Evolutionary conservation across 2,797 vertebrate genomes (phyloP), one percentile per base, ranked within the genome.

Genomic region (Melanotaenia maccullochi): DNA sequence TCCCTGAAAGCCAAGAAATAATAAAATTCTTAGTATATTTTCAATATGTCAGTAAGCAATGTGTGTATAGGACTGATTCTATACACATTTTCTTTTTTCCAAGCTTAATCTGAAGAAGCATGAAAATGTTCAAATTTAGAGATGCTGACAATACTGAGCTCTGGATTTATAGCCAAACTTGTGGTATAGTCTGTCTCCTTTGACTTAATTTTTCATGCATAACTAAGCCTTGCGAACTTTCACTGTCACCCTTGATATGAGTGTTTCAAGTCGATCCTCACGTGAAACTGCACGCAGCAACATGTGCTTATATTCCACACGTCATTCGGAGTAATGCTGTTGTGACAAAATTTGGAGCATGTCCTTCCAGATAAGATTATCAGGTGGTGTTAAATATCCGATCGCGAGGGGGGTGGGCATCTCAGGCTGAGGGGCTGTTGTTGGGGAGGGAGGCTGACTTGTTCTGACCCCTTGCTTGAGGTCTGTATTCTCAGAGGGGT

Each of bases 321-420:
- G 47, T 78, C 75, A 76, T 66, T 67, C 68, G 55, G 83, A 80
- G 75, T 78, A 83, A 64, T 60, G 38, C 62, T 12, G 65, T 9
- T 20, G 67, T 65, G 80, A 75, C 88, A 85, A 80, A 89, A 91
- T 87, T 81, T 11, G 38, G 61, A 71, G 59, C 2, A 76, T 78
- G 82, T 64, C 72, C 68, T 67, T 77, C 54, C 24, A 80, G 82
- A 89, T 86, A 74, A 72, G 71, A 20, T 66, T 22, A 68, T 78
- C 57, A 68, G 58, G 36, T 16, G 67, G 63, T 74, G 82, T 86
- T 80, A 67, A 65, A 82, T 75, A 76, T 87, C 68, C n/a, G 68
- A 82, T 80, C 47, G 35, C 76, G 54, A 72, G 58, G 44, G 42
- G 16, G 42, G 42, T 18, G 60, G 77, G 76, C 66, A 60, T 89